These are phyloP conservation scores for Cromileptes altivelis DNA, from an alignment of 2,113 vertebrate species.

Conservation along the genomic window DNA sequence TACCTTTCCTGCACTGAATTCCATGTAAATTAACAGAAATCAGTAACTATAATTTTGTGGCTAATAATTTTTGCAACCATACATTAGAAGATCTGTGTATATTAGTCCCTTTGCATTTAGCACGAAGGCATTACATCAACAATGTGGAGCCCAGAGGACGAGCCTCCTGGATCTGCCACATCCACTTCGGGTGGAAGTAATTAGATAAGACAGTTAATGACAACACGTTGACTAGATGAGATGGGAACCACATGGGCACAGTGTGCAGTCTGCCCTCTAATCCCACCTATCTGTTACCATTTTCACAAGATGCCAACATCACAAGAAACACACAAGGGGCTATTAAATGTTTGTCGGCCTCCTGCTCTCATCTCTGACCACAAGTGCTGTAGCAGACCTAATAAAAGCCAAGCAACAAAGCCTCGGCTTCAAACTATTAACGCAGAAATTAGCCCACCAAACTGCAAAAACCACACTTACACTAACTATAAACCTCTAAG, in stretches of 20 bases:
- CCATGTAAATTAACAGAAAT: background rate
- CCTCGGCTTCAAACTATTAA: constrained; percentile 26
- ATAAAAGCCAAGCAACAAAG: constrained; percentile 34
- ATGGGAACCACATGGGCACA: constrained; percentile 44
- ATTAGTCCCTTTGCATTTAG: constrained; percentile 21
- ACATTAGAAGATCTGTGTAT: background rate
- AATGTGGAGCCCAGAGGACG: constrained; percentile 4
- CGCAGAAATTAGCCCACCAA: constrained; percentile 42
- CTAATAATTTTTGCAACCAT: background rate
- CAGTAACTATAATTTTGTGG: background rate
- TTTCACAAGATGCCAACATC: constrained; percentile 49
- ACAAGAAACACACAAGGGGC: constrained; percentile 34
- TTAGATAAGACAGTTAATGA: constrained; percentile 66
- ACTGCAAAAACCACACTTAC: constrained; percentile 25
- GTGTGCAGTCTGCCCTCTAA: constrained; percentile 48
- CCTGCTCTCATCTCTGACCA: constrained; percentile 27
- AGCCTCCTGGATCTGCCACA: constrained; percentile 39
- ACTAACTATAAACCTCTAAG: constrained; percentile 31
- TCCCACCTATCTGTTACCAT: constrained; percentile 41
- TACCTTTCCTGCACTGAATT: background rate
- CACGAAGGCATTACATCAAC: constrained; percentile 20
- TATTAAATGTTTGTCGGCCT: constrained; percentile 23
- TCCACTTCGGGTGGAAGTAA: constrained; percentile 56
- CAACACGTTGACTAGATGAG: constrained; percentile 52
- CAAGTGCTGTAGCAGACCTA: constrained; percentile 1